Evolutionary conservation across 2,113 vertebrate species (phyloP), one percentile per base, ranked within the genome.

Genomic region (Panthera uncia): DNA sequence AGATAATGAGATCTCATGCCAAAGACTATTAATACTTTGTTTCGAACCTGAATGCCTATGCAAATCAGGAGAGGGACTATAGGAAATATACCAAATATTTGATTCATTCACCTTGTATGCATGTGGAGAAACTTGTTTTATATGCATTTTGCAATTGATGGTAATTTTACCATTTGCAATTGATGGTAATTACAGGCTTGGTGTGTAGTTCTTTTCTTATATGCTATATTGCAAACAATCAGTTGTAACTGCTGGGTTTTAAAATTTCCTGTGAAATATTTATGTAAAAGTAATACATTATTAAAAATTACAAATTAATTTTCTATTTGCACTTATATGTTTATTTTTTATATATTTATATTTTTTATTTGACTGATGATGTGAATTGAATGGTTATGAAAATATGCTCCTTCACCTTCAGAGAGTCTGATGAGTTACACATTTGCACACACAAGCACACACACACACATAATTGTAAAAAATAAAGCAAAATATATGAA

Each of bases 401-500:
- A 73, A 80, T 71, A 16, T 94, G n/a, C 52, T 16, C 71, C 3
- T 71, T 93, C 5, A 84, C 21, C 2, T 7, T 38, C 38, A 76
- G 29, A 80, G 23, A 69, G 6, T 80, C 38, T 84, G 66, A 69
- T 45, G 55, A 91, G 23, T 36, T 31, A 9, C 23, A 88, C 0
- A n/a, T 55, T 63, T 31, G 63, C n/a, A 94, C 21, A 84, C 7
- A 73, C 55, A 29, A 13, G 7, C 48, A 73, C 11, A 71, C 0
- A 1, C 57, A 73, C 13, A 91, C 27, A 80, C 0, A 1, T 50
- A 48, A 48, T 48, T 29, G 83, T 27, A 95, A 13, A 3, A 95
- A 91, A 89, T 74, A 29, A 48, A 91, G 12, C 78, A 15, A 95
- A 95, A 95, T 69, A 36, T 55, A 83, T 61, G 91, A 85, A 86